Evolutionary conservation across 2,113 vertebrate genomes (phyloP).

Genomic region (Sakesphorus luctuosus): DNA sequence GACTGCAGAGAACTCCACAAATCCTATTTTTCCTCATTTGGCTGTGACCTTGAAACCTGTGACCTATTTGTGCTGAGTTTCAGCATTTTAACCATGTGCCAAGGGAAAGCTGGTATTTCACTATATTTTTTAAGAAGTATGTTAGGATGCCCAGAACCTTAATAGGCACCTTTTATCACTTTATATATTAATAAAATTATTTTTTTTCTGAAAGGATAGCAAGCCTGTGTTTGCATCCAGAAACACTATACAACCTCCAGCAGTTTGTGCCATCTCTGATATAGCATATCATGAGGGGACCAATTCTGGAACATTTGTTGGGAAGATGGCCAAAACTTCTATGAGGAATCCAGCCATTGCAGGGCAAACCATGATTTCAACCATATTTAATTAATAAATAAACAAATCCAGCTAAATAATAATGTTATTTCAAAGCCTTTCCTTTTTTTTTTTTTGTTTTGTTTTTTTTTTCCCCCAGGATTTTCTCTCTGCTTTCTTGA

Average conservation of each 20-base stretch:
- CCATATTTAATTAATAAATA: background rate
- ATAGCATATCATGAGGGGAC: background rate
- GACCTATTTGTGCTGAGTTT: background rate
- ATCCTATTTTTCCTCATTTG: background rate
- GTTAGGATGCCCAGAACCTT: background rate
- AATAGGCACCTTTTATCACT: background rate
- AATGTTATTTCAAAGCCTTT: background rate
- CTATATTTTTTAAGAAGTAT: background rate
- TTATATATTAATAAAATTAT: background rate
- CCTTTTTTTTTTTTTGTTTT: too few relatives aligned
- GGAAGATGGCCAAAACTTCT: background rate
- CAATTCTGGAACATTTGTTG: background rate
- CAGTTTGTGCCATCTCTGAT: background rate
- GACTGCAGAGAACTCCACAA: background rate
- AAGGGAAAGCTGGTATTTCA: background rate
- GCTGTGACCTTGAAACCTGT: background rate
- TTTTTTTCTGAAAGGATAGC: background rate
- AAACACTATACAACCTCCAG: background rate
- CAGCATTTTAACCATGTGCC: background rate
- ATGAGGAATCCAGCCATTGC: background rate
- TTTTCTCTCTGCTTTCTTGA: background rate
- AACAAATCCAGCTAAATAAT: background rate
- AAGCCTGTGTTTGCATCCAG: background rate
- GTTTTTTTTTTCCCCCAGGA: too few relatives aligned
- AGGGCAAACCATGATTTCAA: background rate